Evolutionary conservation across 2,113 vertebrate genomes (phyloP), one percentile per base, ranked within the genome.

Genomic region (cattle (Bos taurus)): DNA sequence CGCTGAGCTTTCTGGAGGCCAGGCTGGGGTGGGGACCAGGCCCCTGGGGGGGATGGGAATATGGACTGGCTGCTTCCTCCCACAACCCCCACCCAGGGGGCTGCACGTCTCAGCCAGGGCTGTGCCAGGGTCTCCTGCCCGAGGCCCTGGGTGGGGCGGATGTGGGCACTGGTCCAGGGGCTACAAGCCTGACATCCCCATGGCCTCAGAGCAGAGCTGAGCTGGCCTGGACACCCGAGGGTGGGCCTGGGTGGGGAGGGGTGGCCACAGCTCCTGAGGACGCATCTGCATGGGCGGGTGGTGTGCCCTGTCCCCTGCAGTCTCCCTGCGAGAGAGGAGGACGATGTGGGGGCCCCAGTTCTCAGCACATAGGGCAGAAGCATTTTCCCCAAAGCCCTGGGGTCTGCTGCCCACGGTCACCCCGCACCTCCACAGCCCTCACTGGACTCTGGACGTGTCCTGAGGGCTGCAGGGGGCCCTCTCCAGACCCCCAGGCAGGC

Each of bases 251-350:
- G 25, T 36, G 0, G 80, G 48, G 26, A 56, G 48, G 26, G 48
- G 26, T 40, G 46, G 48, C 59, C 48, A 43, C 26, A 23, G 13
- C 48, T 11, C 17, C 30, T 2, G 12, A 17, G 46, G 5, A 33
- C 0, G 12, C 13, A 1, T 54, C 59, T 21, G 11, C 9, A 10
- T 0, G 6, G 30, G 25, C 0, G 1, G 54, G 1, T 6, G 1
- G 5, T 48, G 43, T 13, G 40, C 33, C 25, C 60, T 30, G 60
- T 15, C 6, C 28, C 21, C 43, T 33, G 19, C n/a, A 14, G 13
- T 36, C 57, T 62, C 46, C 6, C 33, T 81, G 33, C 57, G 0
- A 57, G 10, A 7, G 46, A 46, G 77, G 57, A 14, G 57, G 33
- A 13, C 0, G 11, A 12, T 21, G 16, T 21, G 6, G 3, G 23